Conservation (phyloP, 2,888 invertebrate genomes). For the Peribatodes rhomboidaria region DNA sequence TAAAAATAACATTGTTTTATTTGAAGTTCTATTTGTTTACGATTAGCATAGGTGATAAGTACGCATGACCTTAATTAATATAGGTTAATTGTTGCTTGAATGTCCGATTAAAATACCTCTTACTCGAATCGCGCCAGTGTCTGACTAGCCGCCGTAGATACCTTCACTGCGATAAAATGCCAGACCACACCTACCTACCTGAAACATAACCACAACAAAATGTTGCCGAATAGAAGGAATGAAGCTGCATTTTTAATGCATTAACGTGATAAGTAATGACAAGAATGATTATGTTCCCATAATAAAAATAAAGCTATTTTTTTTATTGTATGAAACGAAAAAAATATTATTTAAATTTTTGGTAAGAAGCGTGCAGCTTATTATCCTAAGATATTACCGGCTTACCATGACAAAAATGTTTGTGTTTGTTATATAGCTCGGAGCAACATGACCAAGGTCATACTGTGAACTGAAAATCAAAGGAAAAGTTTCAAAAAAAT, state of each 20-base stretch:
- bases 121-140: not conserved
- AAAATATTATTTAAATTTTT: not conserved
- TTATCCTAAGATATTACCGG: no score
- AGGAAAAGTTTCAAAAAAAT: no score
- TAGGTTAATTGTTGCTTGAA: not conserved
- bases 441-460: no score
- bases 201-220: not conserved
- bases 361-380: no score
- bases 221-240: not conserved
- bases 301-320: not conserved
- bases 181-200: not conserved
- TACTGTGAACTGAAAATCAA: no score
- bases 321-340: not conserved
- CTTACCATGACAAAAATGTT: no score
- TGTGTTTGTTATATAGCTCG: no score
- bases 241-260: no score
- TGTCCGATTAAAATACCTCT: not conserved
- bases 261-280: no score
- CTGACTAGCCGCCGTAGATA: not conserved
- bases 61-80: not conserved
- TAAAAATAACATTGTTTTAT: not conserved
- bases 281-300: no score
- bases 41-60: conserved; percentile 14
- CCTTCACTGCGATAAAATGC: not conserved
- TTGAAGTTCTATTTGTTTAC: conserved; percentile 21